Conservation (phyloP, 1,140 invertebrate species). For the Antheraea pernyi region DNA sequence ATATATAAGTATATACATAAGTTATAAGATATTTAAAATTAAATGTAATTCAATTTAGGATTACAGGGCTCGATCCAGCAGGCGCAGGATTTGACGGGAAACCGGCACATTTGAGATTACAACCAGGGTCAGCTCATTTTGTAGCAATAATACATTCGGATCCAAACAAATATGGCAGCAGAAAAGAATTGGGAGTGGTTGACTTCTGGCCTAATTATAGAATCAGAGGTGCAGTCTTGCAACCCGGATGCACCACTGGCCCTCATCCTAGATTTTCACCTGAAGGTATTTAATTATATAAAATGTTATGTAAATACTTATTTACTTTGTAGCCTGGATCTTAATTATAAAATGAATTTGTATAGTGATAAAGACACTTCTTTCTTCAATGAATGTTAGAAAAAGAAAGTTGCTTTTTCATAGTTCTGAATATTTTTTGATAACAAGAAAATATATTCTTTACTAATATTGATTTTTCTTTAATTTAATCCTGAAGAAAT, state of each 20-base stretch:
- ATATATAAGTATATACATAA: too few species aligned
- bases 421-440: too few species aligned
- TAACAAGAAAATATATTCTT: too few species aligned
- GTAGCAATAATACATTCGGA: slow-evolving; percentile 60
- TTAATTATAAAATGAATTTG: background rate
- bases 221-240: slow-evolving; percentile 32
- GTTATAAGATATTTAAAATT: too few species aligned
- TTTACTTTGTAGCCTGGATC: background rate
- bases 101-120: slow-evolving; percentile 35
- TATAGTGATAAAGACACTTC: background rate
- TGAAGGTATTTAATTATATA: slow-evolving; percentile 35
- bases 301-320: background rate
- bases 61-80: slow-evolving; percentile 62
- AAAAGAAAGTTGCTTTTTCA: background rate
- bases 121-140: slow-evolving; percentile 42
- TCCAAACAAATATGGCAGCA: slow-evolving; percentile 53
- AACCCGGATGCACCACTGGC: slow-evolving; percentile 51
- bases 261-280: slow-evolving; percentile 38
- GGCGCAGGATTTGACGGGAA: slow-evolving; percentile 47
- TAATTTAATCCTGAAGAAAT: too few species aligned
- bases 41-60: slow-evolving; percentile 32
- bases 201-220: slow-evolving; percentile 68
- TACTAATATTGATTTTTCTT: too few species aligned
- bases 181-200: slow-evolving; percentile 40
- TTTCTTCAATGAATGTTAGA: background rate